Base-by-base conservation (phyloP, 2,888 invertebrate genomes). In the Teinopalpus imperialis region DNA sequence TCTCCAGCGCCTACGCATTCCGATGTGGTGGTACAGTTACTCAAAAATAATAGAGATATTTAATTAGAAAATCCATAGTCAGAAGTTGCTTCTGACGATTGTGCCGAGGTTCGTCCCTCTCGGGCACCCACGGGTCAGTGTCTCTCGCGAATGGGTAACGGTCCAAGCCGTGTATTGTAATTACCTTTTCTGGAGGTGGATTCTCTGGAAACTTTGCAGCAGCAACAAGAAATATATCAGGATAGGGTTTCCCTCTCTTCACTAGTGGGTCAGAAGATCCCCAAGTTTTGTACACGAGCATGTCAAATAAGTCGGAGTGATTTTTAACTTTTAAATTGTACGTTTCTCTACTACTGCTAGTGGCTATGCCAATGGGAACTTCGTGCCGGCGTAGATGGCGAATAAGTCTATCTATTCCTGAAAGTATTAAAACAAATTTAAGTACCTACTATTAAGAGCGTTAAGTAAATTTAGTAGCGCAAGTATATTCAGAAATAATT, bases 231-330 rank as follows among this genome's bases (percentile, higher is more conserved):
- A 96, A 98, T 58, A 96, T 94, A 69, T 97, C 97, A 0, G 98
- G 98, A 24, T 91, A 90, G 0, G 98, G 98, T 85, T 98, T 98
- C 0, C 97, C 96, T 30, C 90, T 80, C 66, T 93, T 93, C 1
- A 98, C 96, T 39, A 94, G 94, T 0, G 94, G 93, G 69, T 98
- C 97, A 8, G 93, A 93, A 4, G 94, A 93, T 0, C 95, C 96
- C 59, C 93, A 91, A 0, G 97, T 96, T 53, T 93, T 90, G 66
- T 94, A 95, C 41, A 90, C 68, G 43, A 96, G 92, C 32, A 93
- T 66, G 3, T 88, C 70, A 63, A 95, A 94, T 6, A 95, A 69
- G 12, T 92, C 90, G 62, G 93, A 90, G 66, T 95, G 93, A 14
- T 92, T 89, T 7, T 77, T 70, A 0, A 91, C 90, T 81, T 96